Evolutionary conservation across 2,888 invertebrate species (phyloP).

Genomic region (Pseudoips prasinana): DNA sequence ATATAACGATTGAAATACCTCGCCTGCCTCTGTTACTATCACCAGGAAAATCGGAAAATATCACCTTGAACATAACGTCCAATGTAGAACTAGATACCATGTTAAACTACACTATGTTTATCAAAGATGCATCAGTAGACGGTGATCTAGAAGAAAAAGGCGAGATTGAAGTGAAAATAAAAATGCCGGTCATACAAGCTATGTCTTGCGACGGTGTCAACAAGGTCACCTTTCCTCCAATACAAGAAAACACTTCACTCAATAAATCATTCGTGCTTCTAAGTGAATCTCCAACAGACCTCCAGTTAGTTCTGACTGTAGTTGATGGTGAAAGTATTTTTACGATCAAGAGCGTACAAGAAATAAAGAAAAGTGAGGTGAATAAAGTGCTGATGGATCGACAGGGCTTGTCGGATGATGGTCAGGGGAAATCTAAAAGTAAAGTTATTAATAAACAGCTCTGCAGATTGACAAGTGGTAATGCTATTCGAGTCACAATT

Average conservation of each 20-base stretch:
- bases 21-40: conserved; percentile 60
- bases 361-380: conserved; percentile 63
- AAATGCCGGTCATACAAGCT: conserved; percentile 64
- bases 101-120: conserved; percentile 48
- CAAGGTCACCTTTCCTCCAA: conserved; percentile 53
- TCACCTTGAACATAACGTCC: conserved; percentile 57
- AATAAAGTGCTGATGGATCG: conserved; percentile 60
- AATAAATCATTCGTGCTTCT: conserved; percentile 61
- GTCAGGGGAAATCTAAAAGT: conserved; percentile 39
- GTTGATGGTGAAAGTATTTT: conserved; percentile 56
- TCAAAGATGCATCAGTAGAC: conserved; percentile 64
- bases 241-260: conserved; percentile 46
- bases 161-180: conserved; percentile 48
- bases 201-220: conserved; percentile 66
- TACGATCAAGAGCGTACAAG: conserved; percentile 60
- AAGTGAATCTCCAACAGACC: conserved; percentile 64
- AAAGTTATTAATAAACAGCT: conserved; percentile 57
- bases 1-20: conserved; percentile 61
- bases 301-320: conserved; percentile 58
- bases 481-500: conserved; percentile 61
- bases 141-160: conserved; percentile 53
- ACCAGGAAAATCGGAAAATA: conserved; percentile 59
- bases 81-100: conserved; percentile 49
- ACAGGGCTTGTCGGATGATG: conserved; percentile 45
- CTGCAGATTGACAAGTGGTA: conserved; percentile 62